Base-by-base conservation (phyloP, 2,113 vertebrate genomes). In the Petrocephalus microphthalmus region DNA sequence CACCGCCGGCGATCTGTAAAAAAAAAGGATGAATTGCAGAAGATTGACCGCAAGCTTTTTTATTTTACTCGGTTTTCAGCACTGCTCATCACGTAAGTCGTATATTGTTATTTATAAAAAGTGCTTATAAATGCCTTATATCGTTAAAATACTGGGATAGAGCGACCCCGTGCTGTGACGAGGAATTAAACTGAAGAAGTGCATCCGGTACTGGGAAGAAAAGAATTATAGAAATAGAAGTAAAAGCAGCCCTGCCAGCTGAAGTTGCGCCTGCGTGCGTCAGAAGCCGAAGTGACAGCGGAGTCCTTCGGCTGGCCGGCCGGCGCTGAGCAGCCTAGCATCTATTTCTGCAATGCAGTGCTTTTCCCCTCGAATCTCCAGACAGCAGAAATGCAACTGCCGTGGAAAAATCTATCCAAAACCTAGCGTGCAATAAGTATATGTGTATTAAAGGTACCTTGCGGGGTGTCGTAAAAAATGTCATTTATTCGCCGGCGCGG, bases 261-360 rank as follows among this genome's bases (percentile, higher is more conserved):
- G 47, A 84, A 51, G 47, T 84, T 52, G 82, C 22, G 47, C 4
- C 25, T 29, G 6, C 42, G 81, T 11, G 17, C n/a, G 51, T 85
- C 84, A 85, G 53, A 22, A 86, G 53, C 10, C 85, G 29, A 86
- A 57, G 52, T 57, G 85, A 78, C 71, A 78, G n/a, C 60, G 10
- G 8, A 11, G 60, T 67, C 60, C 25, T 67, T 29, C 60, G 60
- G 47, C 2, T 49, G 29, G n/a, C 13, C 3, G 7, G 19, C 74
- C 17, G 20, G 22, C 81, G 20, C 17, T 49, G 45, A 83, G n/a
- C 10, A 25, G 87, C 74, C 33, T 7, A 29, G 33, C n/a, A 57
- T 74, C 87, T 90, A 93, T 93, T 92, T 95, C 95, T 96, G 95
- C 95, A 96, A 95, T 96, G 95, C 95, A 92, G 95, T 95, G 93